Percentiles rank a stretch among this genome's conserved stretches.
These are phyloP conservation scores for Haplochromis burtoni DNA, from an alignment of 2,113 vertebrate species.

Conservation along the genomic window DNA sequence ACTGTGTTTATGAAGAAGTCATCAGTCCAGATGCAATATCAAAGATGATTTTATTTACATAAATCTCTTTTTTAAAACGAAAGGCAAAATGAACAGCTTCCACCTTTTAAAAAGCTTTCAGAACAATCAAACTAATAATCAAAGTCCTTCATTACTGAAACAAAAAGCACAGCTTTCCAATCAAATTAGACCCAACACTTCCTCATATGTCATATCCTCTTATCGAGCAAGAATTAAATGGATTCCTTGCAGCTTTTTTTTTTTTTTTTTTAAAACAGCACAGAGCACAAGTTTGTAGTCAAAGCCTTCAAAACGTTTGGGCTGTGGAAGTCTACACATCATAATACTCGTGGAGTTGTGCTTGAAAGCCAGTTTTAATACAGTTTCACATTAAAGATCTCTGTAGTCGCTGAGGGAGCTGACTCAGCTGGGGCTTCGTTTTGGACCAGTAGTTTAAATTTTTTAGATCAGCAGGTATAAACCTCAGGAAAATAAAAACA, in stretches of 20 bases:
- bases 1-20: background rate
- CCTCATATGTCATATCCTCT: background rate
- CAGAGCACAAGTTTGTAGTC: background rate
- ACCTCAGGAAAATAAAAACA: background rate
- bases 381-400: background rate
- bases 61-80: constrained; percentile 52
- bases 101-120: constrained; percentile 36
- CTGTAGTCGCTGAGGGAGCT: background rate
- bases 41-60: constrained; percentile 69
- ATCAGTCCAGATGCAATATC: constrained; percentile 10
- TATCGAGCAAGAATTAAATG: background rate
- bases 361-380: background rate
- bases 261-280: background rate
- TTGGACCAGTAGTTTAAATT: background rate
- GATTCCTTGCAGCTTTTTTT: background rate
- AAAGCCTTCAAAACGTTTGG: background rate
- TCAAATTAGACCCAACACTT: background rate
- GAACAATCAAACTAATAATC: constrained; percentile 21
- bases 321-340: background rate
- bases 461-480: background rate
- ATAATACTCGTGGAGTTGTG: constrained; percentile 4
- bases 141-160: constrained; percentile 41
- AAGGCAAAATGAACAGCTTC: constrained; percentile 51
- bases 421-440: background rate
- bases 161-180: constrained; percentile 37